Base-by-base conservation (phyloP, 2,888 invertebrate genomes). In the Euplexia lucipara region DNA sequence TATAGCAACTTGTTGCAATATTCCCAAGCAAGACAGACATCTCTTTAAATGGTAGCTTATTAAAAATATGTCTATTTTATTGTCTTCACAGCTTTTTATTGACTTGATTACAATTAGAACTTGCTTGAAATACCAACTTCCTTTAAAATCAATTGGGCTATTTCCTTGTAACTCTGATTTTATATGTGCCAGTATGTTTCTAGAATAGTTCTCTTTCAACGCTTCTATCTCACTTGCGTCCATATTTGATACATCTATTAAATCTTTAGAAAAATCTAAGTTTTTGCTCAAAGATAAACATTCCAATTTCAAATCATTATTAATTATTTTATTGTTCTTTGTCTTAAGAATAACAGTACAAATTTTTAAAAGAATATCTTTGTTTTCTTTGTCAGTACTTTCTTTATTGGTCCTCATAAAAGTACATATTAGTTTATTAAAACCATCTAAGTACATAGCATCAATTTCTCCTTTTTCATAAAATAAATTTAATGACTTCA, bases 381-480 rank as follows among this genome's bases (percentile, higher is more conserved):
- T 58, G 54, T 84, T 71, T 22, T 86, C 78, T 9, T 79, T 76
- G 8, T 82, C 58, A 53, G 82, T 30, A 12, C 72, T 68, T 30
- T 61, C 66, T 59, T 83, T 78, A 60, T 81, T 68, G 22, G 75
- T 73, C 77, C 85, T 86, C 14, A 94, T 51, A 3, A 92, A 84
- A 48, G 75, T 80, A 37, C 85, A 53, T 41, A 91, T 56, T 2
- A 86, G n/a, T 61, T 71, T 79, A 75, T 89, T 90, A 41, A 91
- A 89, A 47, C 73, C 77, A n/a, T 87, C 83, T n/a, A 93, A 71
- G 34, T 86, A 82, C 3, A 79, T 61, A 39, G 70, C 67, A 75
- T 86, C 83, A 26, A 91, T 76, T 86, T 91, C 92, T 66, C 86
- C 86, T 79, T 92, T 93, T 51, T 90, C 88, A 86, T 88, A 82